These are phyloP conservation scores for Eremobia ochroleuca DNA, from an alignment of 2,888 invertebrate species.

Conservation along the genomic window DNA sequence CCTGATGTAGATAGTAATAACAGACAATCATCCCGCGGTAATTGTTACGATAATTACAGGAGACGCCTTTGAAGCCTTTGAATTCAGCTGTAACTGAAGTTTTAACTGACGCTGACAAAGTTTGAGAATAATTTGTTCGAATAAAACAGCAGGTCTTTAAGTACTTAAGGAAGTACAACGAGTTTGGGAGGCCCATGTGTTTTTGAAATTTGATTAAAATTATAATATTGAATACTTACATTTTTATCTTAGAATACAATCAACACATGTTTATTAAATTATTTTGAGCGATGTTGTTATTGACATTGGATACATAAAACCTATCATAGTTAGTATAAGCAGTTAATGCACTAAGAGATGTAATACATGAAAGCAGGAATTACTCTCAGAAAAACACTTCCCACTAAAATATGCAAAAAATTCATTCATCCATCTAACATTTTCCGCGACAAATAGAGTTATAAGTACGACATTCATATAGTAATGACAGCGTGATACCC, in stretches of 20 bases:
- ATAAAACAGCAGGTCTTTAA: constrained; percentile 22
- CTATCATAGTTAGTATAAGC: no score
- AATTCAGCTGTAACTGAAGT: constrained; percentile 29
- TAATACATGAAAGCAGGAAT: constrained; percentile 1
- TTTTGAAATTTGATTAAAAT: constrained; percentile 11
- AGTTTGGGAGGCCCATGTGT: background rate
- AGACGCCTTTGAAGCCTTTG: constrained; percentile 30
- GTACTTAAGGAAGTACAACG: background rate
- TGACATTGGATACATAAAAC: background rate
- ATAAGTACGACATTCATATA: constrained; percentile 41
- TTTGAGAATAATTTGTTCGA: constrained; percentile 24
- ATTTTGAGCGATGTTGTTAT: background rate
- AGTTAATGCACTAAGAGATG: background rate
- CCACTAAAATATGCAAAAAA: background rate
- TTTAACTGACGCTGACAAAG: constrained; percentile 41
- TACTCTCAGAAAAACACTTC: constrained; percentile 2
- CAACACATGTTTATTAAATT: background rate
- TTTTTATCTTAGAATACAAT: background rate
- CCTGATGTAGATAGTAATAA: constrained; percentile 33
- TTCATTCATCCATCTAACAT: constrained; percentile 14
- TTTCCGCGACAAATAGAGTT: constrained; percentile 31
- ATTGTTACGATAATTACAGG: constrained; percentile 61
- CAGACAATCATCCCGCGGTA: constrained; percentile 31
- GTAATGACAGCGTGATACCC: constrained; percentile 52
- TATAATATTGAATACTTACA: constrained; percentile 3